Conservation (phyloP, 2,113 vertebrate genomes). For the Odobenus rosmarus region DNA sequence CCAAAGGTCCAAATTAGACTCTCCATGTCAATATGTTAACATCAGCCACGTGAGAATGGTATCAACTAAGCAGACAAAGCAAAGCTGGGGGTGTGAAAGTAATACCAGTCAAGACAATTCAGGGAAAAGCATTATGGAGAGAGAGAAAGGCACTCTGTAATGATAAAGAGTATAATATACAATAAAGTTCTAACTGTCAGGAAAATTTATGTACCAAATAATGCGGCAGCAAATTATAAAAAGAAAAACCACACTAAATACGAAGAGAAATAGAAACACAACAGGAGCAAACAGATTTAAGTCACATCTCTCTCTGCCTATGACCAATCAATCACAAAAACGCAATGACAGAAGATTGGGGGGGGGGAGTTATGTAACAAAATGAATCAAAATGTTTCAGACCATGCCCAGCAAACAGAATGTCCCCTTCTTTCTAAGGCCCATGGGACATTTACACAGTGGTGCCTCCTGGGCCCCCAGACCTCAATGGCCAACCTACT, state of each 20-base stretch:
- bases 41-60: not conserved
- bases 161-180: not conserved
- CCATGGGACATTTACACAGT: not conserved
- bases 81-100: too few species aligned
- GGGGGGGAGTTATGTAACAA: not conserved
- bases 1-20: not conserved
- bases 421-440: not conserved
- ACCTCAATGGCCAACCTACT: not conserved
- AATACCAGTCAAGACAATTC: not conserved
- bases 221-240: not conserved
- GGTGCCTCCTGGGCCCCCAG: not conserved
- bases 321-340: not conserved
- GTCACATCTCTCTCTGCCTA: not conserved
- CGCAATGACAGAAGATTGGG: not conserved
- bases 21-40: not conserved
- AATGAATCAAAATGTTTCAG: not conserved
- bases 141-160: not conserved
- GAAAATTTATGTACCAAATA: slow-evolving; percentile 15
- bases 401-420: not conserved
- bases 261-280: not conserved
- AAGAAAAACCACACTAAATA: not conserved
- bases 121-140: not conserved
- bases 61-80: not conserved
- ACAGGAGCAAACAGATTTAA: not conserved
- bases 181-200: not conserved